Conservation (phyloP, 2,113 vertebrate species). For the Calidris pygmaea region DNA sequence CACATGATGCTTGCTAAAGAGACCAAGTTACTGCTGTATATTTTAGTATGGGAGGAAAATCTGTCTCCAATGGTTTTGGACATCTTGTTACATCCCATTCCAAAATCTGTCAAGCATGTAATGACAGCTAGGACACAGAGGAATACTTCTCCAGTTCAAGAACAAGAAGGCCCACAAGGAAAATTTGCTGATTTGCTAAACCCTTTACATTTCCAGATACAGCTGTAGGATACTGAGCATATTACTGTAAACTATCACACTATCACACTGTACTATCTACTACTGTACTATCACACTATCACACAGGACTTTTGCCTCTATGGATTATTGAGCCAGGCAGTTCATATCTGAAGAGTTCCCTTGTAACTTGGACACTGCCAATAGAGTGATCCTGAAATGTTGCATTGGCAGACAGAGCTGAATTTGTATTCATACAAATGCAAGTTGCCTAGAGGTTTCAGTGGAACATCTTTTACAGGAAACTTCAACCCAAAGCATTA, state of each 20-base stretch:
- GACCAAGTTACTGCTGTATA: background rate
- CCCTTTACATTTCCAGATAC: constrained; percentile 27
- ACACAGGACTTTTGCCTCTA: background rate
- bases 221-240: background rate
- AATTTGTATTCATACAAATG: background rate
- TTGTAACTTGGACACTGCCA: background rate
- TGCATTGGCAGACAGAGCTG: background rate
- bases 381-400: background rate
- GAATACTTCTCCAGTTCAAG: constrained; percentile 65
- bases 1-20: constrained; percentile 27
- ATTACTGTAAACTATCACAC: constrained; percentile 8
- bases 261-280: no score
- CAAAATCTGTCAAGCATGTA: constrained; percentile 75
- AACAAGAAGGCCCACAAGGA: constrained; percentile 63
- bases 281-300: no score
- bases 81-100: constrained; percentile 79
- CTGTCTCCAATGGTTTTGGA: constrained; percentile 57
- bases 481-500: background rate
- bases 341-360: background rate
- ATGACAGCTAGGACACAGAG: constrained; percentile 70
- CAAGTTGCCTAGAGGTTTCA: background rate
- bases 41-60: constrained; percentile 46
- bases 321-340: constrained; percentile 24
- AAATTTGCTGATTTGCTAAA: constrained; percentile 58
- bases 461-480: background rate